Percentiles rank a stretch among this genome's conserved stretches.
Conservation (phyloP, 2,113 vertebrate species). For the Onychorhynchus coronatus region DNA sequence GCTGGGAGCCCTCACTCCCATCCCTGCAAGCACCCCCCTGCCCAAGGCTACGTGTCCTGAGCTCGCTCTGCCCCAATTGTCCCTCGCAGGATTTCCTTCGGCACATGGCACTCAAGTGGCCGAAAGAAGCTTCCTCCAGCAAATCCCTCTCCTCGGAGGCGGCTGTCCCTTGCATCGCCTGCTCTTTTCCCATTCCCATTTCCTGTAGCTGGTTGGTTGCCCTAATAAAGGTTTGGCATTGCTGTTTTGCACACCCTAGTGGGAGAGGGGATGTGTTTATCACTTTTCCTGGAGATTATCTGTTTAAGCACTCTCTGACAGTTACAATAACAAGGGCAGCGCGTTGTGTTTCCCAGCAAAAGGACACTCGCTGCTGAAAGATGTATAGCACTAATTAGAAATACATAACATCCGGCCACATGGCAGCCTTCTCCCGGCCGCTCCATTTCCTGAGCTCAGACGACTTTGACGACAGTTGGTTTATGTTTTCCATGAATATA, state of each 20-base stretch:
- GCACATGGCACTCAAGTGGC: not conserved
- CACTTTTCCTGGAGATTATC: conserved; percentile 87
- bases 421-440: conserved; percentile 97
- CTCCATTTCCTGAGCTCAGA: conserved; percentile 96
- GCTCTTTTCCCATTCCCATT: conserved; percentile 66
- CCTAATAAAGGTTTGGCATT: conserved; percentile 75
- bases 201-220: conserved; percentile 73
- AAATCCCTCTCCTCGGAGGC: not conserved
- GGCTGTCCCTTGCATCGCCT: not conserved
- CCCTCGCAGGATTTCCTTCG: conserved; percentile 13
- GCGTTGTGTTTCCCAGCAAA: conserved; percentile 89
- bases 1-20: not conserved
- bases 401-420: conserved; percentile 99
- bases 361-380: conserved; percentile 96
- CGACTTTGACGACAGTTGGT: conserved; percentile 96
- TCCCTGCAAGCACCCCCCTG: not conserved
- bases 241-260: conserved; percentile 73
- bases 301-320: conserved; percentile 86
- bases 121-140: conserved; percentile 15
- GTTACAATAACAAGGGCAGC: conserved; percentile 88
- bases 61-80: not conserved
- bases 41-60: not conserved
- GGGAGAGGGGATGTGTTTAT: conserved; percentile 83
- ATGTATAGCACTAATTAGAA: conserved; percentile 99
- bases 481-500: conserved; percentile 86